Evolutionary conservation across 2,797 vertebrate species (phyloP), one percentile per base, ranked within the genome.

Genomic region (Acestrorhynchus altus): DNA sequence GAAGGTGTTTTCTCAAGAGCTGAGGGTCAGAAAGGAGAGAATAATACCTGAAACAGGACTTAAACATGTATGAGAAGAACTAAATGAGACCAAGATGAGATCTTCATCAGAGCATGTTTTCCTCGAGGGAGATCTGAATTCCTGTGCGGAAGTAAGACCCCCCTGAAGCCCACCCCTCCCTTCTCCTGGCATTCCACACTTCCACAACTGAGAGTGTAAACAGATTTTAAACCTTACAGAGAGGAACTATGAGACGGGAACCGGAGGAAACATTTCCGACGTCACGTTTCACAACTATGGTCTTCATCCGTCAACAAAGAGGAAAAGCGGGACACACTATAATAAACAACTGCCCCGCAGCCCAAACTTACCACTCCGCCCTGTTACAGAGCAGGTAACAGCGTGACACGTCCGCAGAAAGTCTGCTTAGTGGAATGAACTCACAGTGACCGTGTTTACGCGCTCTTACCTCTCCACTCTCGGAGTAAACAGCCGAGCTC

Each of bases 391-490:
- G 12, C 16, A 15, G 28, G 64, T 9, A 44, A 72, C 24, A 2
- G 52, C 7, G 39, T 49, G 42, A 42, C 4, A 26, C 6, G 26
- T 8, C n/a, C 0, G 10, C 0, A 12, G 13, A 39, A 46, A 35
- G 20, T 54, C 1, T 18, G 15, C 8, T 7, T 47, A 47, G 46
- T 26, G 22, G 7, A 3, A 42, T 9, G 16, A 8, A 4, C 16
- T 24, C 4, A 22, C 47, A 39, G 6, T 8, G 9, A 8, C 20
- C 1, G 20, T n/a, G 18, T 46, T 66, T 46, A 22, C n/a, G 40
- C 39, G 15, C 12, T 57, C 72, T 72, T 84, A 84, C 81, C 79
- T 83, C 72, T 60, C 16, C 6, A 16, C 22, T 57, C 60, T 10
- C 42, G 4, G 44, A 20, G n/a, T 5, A 76, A 70, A 31, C 15